A percentile compares a stretch with the other conserved stretches of the same genome.
phyloP scores from a whole-genome alignment of 2,797 vertebrate genomes.

The Gephyroberyx darwinii region DNA sequence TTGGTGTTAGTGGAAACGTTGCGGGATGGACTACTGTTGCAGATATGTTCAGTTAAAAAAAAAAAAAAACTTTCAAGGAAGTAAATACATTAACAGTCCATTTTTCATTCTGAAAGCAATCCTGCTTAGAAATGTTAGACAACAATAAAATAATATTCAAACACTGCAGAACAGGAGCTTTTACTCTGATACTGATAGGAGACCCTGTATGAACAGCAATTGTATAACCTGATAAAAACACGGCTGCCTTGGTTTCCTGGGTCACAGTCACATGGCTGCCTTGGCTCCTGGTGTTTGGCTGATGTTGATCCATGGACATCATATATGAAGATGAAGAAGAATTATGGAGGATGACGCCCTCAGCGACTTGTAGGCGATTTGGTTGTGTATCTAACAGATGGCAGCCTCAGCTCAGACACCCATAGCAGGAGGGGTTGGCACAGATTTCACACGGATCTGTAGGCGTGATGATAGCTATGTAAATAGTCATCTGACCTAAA shows the following conservation, averaged over 20 bases:
- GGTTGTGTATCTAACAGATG: slow-evolving; percentile 16
- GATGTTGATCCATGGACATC: background rate
- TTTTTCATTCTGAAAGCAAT: slow-evolving; percentile 6
- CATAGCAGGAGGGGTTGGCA: slow-evolving; percentile 73
- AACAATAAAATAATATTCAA: slow-evolving; percentile 1
- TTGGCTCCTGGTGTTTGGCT: slow-evolving; percentile 17
- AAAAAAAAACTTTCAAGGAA: slow-evolving; percentile 6
- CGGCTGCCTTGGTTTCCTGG: too few relatives aligned
- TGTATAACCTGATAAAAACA: background rate
- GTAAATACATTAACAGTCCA: slow-evolving; percentile 24
- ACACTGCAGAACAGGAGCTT: background rate
- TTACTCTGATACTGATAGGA: too few relatives aligned
- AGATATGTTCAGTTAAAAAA: too few relatives aligned
- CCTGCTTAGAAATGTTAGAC: background rate
- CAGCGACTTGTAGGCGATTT: background rate
- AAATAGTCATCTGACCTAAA: slow-evolving; percentile 28
- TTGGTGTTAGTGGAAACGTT: too few relatives aligned
- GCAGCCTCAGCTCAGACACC: slow-evolving; percentile 65
- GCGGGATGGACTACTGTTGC: too few relatives aligned
- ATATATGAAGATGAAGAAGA: slow-evolving; percentile 17
- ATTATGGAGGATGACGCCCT: background rate
- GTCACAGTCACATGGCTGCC: background rate
- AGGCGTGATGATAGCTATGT: slow-evolving; percentile 46
- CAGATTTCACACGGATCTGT: slow-evolving; percentile 79
- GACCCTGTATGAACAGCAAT: background rate